phyloP scores from a whole-genome alignment of 1,140 invertebrate species.

The Drosophila parvula region DNA sequence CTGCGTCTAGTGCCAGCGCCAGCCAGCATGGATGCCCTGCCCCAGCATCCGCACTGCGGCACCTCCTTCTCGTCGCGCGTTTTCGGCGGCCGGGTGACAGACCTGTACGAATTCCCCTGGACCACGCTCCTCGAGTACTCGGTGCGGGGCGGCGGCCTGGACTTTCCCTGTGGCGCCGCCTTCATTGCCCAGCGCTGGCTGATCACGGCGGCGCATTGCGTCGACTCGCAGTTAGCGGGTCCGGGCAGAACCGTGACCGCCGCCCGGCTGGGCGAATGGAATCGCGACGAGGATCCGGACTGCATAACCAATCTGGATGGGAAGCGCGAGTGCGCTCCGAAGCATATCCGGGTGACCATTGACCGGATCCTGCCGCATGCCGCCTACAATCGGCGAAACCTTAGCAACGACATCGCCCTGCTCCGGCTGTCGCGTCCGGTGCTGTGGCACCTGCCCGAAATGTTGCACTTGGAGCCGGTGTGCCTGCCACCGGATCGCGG shows the following conservation, averaged over 20 bases:
- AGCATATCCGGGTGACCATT: conserved; percentile 86
- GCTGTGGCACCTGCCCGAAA: conserved; percentile 14
- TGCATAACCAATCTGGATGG: conserved; percentile 51
- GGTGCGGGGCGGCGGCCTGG: not conserved
- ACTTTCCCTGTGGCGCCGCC: conserved; percentile 85
- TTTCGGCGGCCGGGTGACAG: conserved; percentile 40
- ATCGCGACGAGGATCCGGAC: conserved; percentile 62
- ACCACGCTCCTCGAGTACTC: conserved; percentile 63
- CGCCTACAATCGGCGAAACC: conserved; percentile 19
- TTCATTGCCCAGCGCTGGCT: conserved; percentile 86
- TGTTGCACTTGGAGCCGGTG: conserved; percentile 86
- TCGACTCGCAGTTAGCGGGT: conserved; percentile 84
- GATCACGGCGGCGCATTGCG: conserved; percentile 86
- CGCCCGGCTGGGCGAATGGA: conserved; percentile 80
- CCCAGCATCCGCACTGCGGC: conserved; percentile 60
- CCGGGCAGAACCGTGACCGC: conserved; percentile 80
- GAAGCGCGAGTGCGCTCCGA: conserved; percentile 84
- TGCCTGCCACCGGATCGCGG: conserved; percentile 88
- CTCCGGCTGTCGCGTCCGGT: conserved; percentile 88
- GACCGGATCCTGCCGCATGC: conserved; percentile 71
- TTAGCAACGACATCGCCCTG: conserved; percentile 89
- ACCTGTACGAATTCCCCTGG: conserved; percentile 67
- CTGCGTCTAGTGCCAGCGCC: not conserved
- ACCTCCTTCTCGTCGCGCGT: conserved; percentile 44
- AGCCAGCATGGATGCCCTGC: conserved; percentile 28